Evolutionary conservation across 1,140 invertebrate genomes (phyloP).

Genomic region (Archegozetes longisetosus): DNA sequence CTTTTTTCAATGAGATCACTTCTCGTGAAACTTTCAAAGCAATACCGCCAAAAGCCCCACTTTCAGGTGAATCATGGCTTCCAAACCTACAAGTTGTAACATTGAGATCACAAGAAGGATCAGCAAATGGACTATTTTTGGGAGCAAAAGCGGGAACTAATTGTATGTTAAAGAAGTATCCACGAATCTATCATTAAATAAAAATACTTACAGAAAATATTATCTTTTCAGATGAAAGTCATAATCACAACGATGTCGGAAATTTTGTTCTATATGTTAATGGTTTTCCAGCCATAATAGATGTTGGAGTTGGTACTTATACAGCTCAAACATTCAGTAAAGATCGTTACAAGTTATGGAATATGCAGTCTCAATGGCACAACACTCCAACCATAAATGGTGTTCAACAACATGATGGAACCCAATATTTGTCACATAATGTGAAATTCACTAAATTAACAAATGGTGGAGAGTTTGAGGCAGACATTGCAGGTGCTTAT

Average conservation of each 20-base stretch:
- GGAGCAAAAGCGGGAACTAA: slow-evolving; percentile 7
- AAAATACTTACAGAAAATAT: neutral
- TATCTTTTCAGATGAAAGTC: slow-evolving; percentile 3
- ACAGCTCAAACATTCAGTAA: neutral
- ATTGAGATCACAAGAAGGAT: neutral
- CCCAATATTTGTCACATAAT: neutral
- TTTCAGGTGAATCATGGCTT: neutral
- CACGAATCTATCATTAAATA: neutral
- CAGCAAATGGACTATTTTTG: neutral
- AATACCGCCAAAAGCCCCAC: neutral
- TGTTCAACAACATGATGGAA: slow-evolving; percentile 1
- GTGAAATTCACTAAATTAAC: neutral
- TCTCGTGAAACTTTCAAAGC: neutral
- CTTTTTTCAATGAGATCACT: neutral
- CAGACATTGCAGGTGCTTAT: slow-evolving; percentile 9
- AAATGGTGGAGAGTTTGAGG: neutral
- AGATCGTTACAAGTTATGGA: neutral
- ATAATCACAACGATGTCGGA: slow-evolving; percentile 10
- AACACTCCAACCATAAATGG: neutral
- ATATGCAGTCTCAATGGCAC: neutral
- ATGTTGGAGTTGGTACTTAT: slow-evolving; percentile 1
- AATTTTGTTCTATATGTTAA: neutral
- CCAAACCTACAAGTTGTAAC: neutral
- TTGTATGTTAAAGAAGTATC: neutral
- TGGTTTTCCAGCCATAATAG: neutral